Evolutionary conservation across 2,888 invertebrate species (phyloP).

Genomic region (Acleris holmiana): DNA sequence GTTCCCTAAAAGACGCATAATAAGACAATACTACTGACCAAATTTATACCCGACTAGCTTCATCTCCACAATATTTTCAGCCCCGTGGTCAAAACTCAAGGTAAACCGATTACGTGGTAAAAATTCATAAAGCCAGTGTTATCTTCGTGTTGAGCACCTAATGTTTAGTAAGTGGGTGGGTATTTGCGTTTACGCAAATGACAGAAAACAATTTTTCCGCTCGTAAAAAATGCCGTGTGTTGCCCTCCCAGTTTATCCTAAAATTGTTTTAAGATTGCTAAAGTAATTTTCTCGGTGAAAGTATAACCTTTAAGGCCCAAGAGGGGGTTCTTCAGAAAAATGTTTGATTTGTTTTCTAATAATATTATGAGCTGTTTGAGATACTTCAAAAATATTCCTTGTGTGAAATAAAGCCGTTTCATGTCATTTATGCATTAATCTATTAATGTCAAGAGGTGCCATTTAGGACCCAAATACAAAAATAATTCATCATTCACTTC

Average conservation of each 20-base stretch:
- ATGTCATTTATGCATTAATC: too few species aligned
- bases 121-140: constrained; percentile 76
- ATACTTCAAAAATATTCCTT: too few species aligned
- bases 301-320: too few species aligned
- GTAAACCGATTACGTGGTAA: constrained; percentile 78
- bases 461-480: too few species aligned
- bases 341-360: too few species aligned
- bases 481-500: too few species aligned
- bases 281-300: too few species aligned
- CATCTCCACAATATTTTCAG: constrained; percentile 20
- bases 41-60: not conserved
- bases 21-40: not conserved
- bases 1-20: too few species aligned
- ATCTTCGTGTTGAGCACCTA: constrained; percentile 59
- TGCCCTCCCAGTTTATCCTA: constrained; percentile 11
- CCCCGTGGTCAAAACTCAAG: constrained; percentile 53
- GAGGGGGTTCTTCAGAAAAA: too few species aligned
- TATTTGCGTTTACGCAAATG: constrained; percentile 44
- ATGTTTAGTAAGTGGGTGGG: constrained; percentile 62
- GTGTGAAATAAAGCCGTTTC: too few species aligned
- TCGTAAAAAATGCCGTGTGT: constrained; percentile 44
- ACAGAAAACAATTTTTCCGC: constrained; percentile 40
- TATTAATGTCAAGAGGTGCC: too few species aligned
- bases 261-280: constrained; percentile 2
- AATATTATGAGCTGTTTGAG: too few species aligned